These are phyloP conservation scores for Cherax destructor DNA, from an alignment of 1,140 invertebrate species.

Conservation along the genomic window DNA sequence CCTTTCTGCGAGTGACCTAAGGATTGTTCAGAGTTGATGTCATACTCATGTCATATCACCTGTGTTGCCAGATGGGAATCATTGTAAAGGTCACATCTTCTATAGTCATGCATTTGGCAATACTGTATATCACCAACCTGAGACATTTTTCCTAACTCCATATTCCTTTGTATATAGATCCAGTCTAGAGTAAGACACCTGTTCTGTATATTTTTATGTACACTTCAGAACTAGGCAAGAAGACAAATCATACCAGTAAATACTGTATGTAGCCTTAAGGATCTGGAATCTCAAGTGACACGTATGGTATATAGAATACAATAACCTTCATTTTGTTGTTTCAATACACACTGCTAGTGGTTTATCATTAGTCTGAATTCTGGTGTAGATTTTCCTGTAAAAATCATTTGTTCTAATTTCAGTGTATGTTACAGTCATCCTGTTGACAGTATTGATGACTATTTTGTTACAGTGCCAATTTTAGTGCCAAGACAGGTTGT, in stretches of 20 bases:
- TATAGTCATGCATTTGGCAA: constrained; percentile 40
- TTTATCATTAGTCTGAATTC: constrained; percentile 1
- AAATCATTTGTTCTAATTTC: background rate
- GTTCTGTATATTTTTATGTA: constrained; percentile 69
- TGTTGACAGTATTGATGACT: constrained; percentile 12
- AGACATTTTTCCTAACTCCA: constrained; percentile 55
- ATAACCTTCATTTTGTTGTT: constrained; percentile 3
- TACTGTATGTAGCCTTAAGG: constrained; percentile 58
- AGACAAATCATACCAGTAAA: constrained; percentile 67
- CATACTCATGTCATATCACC: constrained; percentile 56
- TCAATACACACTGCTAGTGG: background rate
- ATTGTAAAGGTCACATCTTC: constrained; percentile 22
- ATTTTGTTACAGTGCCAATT: constrained; percentile 59
- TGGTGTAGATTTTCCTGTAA: background rate
- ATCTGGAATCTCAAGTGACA: constrained; percentile 65
- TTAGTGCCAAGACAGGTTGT: constrained; percentile 55
- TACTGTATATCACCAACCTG: constrained; percentile 54
- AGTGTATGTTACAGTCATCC: constrained; percentile 18
- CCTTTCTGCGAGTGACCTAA: constrained; percentile 55
- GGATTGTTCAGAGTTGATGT: constrained; percentile 62
- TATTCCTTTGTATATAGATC: constrained; percentile 66
- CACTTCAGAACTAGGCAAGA: constrained; percentile 56
- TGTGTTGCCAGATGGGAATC: constrained; percentile 38
- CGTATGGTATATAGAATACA: background rate
- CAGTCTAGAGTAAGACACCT: constrained; percentile 59